phyloP scores from a whole-genome alignment of 1,140 invertebrate genomes.

The Heliconius melpomene region DNA sequence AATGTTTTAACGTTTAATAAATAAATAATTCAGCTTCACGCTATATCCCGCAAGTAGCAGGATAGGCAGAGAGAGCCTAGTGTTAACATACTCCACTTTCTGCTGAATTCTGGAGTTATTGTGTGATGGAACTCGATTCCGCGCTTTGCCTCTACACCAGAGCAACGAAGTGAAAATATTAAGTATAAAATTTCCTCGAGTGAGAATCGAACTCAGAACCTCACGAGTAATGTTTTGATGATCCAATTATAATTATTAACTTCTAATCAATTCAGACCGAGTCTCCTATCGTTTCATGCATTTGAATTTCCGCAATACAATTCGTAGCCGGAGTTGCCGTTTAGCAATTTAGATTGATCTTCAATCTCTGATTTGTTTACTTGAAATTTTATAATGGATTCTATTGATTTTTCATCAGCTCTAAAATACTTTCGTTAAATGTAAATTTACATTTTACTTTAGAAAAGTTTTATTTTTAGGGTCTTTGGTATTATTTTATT shows the following conservation, averaged over 20 bases:
- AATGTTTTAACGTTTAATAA: too few relatives aligned
- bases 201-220: too few relatives aligned
- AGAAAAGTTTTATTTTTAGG: background rate
- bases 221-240: background rate
- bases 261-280: background rate
- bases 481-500: background rate
- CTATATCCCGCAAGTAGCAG: too few relatives aligned
- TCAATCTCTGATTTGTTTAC: slow-evolving; percentile 9
- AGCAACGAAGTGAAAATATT: too few relatives aligned
- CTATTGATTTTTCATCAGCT: background rate
- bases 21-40: too few relatives aligned
- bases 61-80: too few relatives aligned
- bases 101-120: too few relatives aligned
- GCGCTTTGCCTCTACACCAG: too few relatives aligned
- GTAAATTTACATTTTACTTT: background rate
- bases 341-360: background rate
- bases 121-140: too few relatives aligned
- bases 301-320: slow-evolving; percentile 7
- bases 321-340: background rate
- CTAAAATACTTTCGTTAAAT: background rate
- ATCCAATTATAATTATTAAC: slow-evolving; percentile 10
- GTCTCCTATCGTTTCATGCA: background rate
- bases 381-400: slow-evolving; percentile 7
- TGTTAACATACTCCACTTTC: too few relatives aligned
- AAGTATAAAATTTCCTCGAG: too few relatives aligned